Evolutionary conservation across 2,113 vertebrate genomes (phyloP).

Genomic region (Vimba vimba): DNA sequence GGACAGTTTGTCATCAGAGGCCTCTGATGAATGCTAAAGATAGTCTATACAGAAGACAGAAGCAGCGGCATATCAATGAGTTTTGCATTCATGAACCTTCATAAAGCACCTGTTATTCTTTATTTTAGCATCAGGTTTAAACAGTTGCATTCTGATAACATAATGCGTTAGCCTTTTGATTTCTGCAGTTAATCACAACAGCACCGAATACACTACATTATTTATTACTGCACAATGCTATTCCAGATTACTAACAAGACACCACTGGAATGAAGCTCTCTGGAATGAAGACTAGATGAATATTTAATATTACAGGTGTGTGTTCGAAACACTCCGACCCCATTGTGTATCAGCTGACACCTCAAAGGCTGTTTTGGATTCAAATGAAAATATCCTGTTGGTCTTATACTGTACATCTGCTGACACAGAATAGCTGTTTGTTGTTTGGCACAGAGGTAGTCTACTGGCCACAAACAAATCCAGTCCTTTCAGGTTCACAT

Average conservation of each 20-base stretch:
- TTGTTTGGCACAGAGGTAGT: not conserved
- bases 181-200: not conserved
- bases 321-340: not conserved
- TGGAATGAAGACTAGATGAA: not conserved
- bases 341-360: not conserved
- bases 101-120: not conserved
- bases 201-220: not conserved
- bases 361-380: not conserved
- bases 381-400: not conserved
- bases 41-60: not conserved
- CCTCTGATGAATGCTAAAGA: constrained; percentile 38
- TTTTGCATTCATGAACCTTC: not conserved
- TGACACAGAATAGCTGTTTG: constrained; percentile 1
- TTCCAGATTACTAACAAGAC: constrained; percentile 17
- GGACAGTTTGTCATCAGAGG: constrained; percentile 43
- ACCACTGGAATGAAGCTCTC: not conserved
- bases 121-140: not conserved
- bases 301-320: constrained; percentile 23
- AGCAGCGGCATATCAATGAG: constrained; percentile 23
- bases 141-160: not conserved
- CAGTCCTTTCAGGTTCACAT: not conserved
- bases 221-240: not conserved
- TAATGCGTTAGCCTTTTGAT: not conserved
- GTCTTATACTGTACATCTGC: constrained; percentile 11
- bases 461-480: constrained; percentile 11